phyloP scores from a whole-genome alignment of 2,797 vertebrate genomes.

The Euphonia xanthogaster region DNA sequence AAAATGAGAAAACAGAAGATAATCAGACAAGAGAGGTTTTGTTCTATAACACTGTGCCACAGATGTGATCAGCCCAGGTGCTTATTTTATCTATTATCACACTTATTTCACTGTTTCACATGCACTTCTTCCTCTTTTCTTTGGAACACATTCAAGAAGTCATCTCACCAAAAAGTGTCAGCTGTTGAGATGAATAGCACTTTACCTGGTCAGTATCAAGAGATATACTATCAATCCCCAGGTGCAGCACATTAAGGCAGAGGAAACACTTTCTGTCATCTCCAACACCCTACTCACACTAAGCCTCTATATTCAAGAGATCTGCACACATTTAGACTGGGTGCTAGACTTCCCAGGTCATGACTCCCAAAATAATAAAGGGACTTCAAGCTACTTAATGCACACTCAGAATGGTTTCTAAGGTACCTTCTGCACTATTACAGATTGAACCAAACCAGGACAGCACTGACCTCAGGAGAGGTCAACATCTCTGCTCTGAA shows the following conservation, averaged over 20 bases:
- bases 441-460: not conserved
- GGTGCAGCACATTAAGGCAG: not conserved
- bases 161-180: not conserved
- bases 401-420: not conserved
- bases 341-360: not conserved
- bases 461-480: not conserved
- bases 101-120: not conserved
- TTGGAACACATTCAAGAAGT: not conserved
- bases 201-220: not conserved
- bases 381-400: not conserved
- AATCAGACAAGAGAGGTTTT: constrained; percentile 3
- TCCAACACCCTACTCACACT: not conserved
- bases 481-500: not conserved
- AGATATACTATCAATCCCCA: not conserved
- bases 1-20: not conserved
- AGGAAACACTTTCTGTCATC: not conserved
- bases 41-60: not conserved
- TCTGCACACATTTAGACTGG: not conserved
- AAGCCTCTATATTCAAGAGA: not conserved
- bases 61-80: not conserved
- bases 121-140: not conserved
- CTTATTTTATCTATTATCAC: not conserved
- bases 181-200: not conserved
- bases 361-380: not conserved
- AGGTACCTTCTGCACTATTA: not conserved